phyloP scores from a whole-genome alignment of 2,113 vertebrate species.

The Phoenicopterus ruber region DNA sequence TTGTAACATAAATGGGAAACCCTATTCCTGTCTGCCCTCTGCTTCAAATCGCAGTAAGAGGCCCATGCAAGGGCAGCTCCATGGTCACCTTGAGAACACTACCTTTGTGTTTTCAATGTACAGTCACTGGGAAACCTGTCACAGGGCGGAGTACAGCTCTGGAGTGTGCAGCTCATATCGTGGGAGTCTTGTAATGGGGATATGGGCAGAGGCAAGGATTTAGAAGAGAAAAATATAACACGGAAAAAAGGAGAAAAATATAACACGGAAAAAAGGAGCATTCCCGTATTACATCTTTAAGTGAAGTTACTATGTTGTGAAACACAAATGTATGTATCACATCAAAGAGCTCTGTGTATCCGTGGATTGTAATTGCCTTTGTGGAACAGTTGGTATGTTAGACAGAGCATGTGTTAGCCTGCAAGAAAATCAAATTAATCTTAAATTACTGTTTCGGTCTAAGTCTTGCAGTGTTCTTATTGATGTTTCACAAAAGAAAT shows the following conservation, averaged over 20 bases:
- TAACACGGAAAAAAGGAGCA: rapidly evolving
- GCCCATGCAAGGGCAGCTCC: background rate
- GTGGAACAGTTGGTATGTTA: background rate
- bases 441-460: background rate
- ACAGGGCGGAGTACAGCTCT: background rate
- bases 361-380: background rate
- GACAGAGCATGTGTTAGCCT: background rate
- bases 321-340: background rate
- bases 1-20: background rate
- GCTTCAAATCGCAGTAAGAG: background rate
- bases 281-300: background rate
- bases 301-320: background rate
- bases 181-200: background rate
- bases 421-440: background rate
- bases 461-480: background rate
- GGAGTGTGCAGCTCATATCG: rapidly evolving
- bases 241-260: background rate
- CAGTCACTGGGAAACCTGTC: background rate
- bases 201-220: background rate
- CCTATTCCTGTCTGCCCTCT: too few relatives aligned
- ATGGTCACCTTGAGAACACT: background rate
- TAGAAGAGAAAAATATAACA: background rate
- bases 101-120: background rate
- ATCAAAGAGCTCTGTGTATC: background rate
- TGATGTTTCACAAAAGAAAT: background rate